phyloP scores from a whole-genome alignment of 1,140 invertebrate species.

The Carcinoscorpius rotundicauda region DNA sequence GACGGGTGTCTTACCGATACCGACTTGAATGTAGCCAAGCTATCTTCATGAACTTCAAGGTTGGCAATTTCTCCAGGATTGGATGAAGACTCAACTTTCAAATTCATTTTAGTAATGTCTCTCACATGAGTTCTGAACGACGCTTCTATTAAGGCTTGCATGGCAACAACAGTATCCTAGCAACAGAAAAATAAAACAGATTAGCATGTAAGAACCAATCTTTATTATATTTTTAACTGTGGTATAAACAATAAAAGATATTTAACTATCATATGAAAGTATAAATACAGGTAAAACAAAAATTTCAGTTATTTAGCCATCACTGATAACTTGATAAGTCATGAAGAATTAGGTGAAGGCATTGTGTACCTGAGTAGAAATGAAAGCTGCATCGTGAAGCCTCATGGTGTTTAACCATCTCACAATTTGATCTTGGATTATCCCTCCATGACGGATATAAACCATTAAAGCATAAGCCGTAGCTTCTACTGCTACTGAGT shows the following conservation, averaged over 20 bases:
- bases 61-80: conserved; percentile 6
- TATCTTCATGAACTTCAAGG: too few species aligned
- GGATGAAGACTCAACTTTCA: conserved; percentile 37
- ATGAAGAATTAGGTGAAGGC: too few species aligned
- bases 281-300: too few species aligned
- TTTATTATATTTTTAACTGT: not conserved
- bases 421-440: conserved; percentile 37
- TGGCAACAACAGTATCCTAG: conserved; percentile 45
- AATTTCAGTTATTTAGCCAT: too few species aligned
- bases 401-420: conserved; percentile 46
- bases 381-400: conserved; percentile 42
- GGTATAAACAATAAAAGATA: too few species aligned
- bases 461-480: conserved; percentile 47
- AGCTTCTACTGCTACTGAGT: conserved; percentile 41
- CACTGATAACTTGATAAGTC: too few species aligned
- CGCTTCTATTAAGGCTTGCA: conserved; percentile 46
- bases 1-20: too few species aligned
- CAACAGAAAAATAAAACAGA: conserved; percentile 3
- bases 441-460: conserved; percentile 36
- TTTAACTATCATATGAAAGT: not conserved
- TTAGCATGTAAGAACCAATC: too few species aligned
- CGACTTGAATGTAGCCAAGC: too few species aligned
- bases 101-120: conserved; percentile 43
- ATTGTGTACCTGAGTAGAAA: conserved; percentile 40
- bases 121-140: conserved; percentile 43